phyloP scores from a whole-genome alignment of 2,888 invertebrate species.

The Drosophila barbarae region DNA sequence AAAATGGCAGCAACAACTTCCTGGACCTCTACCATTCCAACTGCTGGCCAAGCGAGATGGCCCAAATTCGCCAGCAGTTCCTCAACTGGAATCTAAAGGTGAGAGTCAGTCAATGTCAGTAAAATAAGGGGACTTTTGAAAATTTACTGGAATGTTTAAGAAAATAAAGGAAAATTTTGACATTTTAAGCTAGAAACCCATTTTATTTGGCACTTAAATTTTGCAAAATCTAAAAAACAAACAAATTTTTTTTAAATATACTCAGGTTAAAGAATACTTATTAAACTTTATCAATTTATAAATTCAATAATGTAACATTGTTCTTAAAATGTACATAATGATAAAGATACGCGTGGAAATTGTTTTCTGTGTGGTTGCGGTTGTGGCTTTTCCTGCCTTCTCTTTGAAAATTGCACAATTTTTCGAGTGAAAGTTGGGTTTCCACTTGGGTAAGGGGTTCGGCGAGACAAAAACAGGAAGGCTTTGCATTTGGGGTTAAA shows the following conservation, averaged over 20 bases:
- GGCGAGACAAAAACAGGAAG: constrained; percentile 1
- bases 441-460: constrained; percentile 4
- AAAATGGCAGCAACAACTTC: constrained; percentile 70
- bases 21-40: constrained; percentile 74
- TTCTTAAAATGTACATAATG: not conserved
- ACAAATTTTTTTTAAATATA: too few relatives aligned
- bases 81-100: constrained; percentile 75
- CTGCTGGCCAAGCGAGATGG: constrained; percentile 70
- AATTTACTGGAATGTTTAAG: not conserved
- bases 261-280: too few relatives aligned
- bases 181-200: not conserved
- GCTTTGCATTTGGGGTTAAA: constrained; percentile 1
- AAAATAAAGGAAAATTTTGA: too few relatives aligned
- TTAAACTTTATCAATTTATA: not conserved
- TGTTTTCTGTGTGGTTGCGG: constrained; percentile 8
- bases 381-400: not conserved
- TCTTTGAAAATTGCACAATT: constrained; percentile 17
- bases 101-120: constrained; percentile 24
- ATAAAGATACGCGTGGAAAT: not conserved
- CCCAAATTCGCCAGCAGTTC: constrained; percentile 71
- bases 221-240: too few relatives aligned
- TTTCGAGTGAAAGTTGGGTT: constrained; percentile 22
- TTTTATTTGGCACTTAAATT: not conserved
- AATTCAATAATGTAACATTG: not conserved
- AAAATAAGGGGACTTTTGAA: not conserved